phyloP scores from a whole-genome alignment of 2,797 vertebrate genomes.

The Rhinella marina region DNA sequence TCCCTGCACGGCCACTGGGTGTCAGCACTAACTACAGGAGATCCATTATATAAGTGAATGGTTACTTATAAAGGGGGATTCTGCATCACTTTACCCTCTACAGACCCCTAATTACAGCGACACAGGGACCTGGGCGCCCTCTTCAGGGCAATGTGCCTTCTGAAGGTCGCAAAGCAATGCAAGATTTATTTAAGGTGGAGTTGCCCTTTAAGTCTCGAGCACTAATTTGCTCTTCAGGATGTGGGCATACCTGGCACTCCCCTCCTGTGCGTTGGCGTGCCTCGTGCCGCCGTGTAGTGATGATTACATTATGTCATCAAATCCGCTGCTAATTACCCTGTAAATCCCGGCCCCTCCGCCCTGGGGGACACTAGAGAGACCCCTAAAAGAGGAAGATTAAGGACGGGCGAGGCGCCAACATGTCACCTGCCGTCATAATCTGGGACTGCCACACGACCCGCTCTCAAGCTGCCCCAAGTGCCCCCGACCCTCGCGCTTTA shows the following conservation, averaged over 20 bases:
- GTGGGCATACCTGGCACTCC: not conserved
- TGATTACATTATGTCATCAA: not conserved
- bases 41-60: not conserved
- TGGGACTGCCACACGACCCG: not conserved
- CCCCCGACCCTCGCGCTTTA: not conserved
- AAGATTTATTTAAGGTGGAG: not conserved
- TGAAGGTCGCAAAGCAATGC: not conserved
- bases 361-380: not conserved
- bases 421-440: not conserved
- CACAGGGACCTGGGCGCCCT: too few relatives aligned
- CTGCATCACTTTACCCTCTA: not conserved
- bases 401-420: not conserved
- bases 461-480: not conserved
- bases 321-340: slow-evolving; percentile 14
- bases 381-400: slow-evolving; percentile 7
- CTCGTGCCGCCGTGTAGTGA: not conserved
- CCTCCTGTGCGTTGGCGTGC: not conserved
- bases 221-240: not conserved
- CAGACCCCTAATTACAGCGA: not conserved
- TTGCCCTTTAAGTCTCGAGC: not conserved
- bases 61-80: not conserved
- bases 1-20: slow-evolving; percentile 11
- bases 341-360: not conserved
- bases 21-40: not conserved
- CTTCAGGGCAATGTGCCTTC: too few relatives aligned